phyloP scores from a whole-genome alignment of 2,113 vertebrate genomes.

The Anoplopoma fimbria region DNA sequence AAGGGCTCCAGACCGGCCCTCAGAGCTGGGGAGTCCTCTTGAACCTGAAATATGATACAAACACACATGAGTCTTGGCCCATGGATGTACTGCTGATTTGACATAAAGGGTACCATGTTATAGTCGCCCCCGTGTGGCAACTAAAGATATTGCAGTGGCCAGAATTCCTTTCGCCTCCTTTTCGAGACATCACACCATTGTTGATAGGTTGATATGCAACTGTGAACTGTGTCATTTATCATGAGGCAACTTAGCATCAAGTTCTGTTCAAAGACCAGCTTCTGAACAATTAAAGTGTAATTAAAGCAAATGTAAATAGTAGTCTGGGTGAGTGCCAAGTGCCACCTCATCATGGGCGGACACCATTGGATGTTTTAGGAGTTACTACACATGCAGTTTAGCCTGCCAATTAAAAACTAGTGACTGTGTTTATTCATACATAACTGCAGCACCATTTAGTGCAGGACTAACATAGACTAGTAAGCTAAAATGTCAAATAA shows the following conservation, averaged over 20 bases:
- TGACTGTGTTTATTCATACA: too few relatives aligned
- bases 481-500: not conserved
- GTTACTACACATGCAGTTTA: not conserved
- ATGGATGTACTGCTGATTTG: not conserved
- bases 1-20: conserved; percentile 93
- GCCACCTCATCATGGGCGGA: conserved; percentile 75
- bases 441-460: not conserved
- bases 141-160: not conserved
- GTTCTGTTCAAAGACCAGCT: not conserved
- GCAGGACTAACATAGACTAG: not conserved
- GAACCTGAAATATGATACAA: conserved; percentile 82
- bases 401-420: not conserved
- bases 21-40: conserved; percentile 91
- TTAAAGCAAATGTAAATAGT: not conserved
- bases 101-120: not conserved
- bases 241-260: not conserved
- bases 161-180: too few relatives aligned
- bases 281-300: not conserved
- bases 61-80: not conserved
- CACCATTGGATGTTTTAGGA: not conserved
- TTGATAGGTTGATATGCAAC: not conserved
- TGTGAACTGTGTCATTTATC: not conserved
- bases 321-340: conserved; percentile 39
- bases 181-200: not conserved
- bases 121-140: conserved; percentile 41